A percentile compares a stretch with the other conserved stretches of the same genome.
Conservation (phyloP, 1,140 invertebrate genomes). For the Sinella curviseta region DNA sequence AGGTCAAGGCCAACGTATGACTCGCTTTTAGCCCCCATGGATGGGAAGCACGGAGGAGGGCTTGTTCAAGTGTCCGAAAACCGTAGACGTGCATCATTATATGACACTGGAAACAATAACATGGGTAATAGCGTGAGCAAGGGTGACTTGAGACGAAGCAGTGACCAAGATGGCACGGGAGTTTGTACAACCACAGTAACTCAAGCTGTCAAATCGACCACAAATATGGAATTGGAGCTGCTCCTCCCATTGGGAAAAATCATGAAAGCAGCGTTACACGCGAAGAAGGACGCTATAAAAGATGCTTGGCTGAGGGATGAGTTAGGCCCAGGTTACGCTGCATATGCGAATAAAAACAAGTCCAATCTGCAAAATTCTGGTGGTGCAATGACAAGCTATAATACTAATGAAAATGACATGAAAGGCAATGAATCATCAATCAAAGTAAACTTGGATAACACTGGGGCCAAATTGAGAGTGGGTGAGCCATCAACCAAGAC, state of each 20-base stretch:
- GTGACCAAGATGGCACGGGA: background rate
- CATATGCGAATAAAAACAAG: conserved; percentile 5
- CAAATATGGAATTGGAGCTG: conserved; percentile 26
- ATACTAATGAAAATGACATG: background rate
- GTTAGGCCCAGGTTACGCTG: background rate
- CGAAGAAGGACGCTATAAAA: background rate
- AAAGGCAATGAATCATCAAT: conserved; percentile 8
- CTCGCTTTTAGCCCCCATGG: background rate
- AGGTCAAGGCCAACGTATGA: conserved; percentile 17
- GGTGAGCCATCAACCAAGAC: conserved; percentile 6
- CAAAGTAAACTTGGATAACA: conserved; percentile 14
- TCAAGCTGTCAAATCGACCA: background rate
- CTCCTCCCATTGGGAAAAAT: conserved; percentile 18
- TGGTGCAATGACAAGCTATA: background rate
- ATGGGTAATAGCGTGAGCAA: background rate
- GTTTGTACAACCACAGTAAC: conserved; percentile 13
- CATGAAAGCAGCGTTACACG: conserved; percentile 1
- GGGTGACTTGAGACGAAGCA: background rate
- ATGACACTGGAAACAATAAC: background rate
- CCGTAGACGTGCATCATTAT: background rate
- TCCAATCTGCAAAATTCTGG: background rate
- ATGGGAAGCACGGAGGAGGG: background rate
- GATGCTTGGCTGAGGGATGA: conserved; percentile 13
- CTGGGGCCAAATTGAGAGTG: conserved; percentile 1
- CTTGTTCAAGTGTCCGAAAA: background rate